Percentiles rank a stretch among this genome's conserved stretches.
phyloP scores from a whole-genome alignment of 2,888 invertebrate genomes.

The Piscicola geometra region DNA sequence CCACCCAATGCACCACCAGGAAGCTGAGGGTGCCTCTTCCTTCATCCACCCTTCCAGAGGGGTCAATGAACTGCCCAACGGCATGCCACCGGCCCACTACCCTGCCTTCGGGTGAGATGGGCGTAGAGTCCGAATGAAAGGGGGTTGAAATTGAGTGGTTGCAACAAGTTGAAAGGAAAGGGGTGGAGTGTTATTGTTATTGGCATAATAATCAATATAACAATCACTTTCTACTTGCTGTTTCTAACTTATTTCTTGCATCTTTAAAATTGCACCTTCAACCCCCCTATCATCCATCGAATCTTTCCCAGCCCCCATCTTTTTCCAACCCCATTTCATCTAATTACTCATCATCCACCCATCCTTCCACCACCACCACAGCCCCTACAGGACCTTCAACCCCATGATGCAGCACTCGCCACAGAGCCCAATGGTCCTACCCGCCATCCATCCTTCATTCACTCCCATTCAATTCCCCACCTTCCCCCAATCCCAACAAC shows the following conservation, averaged over 20 bases:
- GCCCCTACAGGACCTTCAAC: slow-evolving; percentile 14
- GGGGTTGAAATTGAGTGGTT: not conserved
- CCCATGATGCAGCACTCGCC: slow-evolving; percentile 17
- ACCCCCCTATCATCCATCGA: no score
- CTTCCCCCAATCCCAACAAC: slow-evolving; percentile 15
- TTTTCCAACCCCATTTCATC: no score
- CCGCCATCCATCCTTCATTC: not conserved
- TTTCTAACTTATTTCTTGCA: no score
- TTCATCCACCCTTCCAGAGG: not conserved
- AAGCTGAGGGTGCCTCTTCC: not conserved
- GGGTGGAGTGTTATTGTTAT: no score
- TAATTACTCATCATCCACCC: no score
- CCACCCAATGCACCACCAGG: no score
- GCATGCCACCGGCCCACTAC: not conserved
- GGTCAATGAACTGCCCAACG: slow-evolving; percentile 19
- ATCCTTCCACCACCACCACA: not conserved
- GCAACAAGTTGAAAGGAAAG: no score
- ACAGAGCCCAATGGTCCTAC: slow-evolving; percentile 18
- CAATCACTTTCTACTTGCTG: no score
- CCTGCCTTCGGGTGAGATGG: slow-evolving; percentile 14
- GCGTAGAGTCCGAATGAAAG: not conserved
- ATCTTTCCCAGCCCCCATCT: no score
- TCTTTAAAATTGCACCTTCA: no score
- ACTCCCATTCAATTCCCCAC: not conserved
- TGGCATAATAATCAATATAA: no score